A percentile compares a stretch with the other conserved stretches of the same genome.
These are phyloP conservation scores for Cephus sareptanus DNA, from an alignment of 2,888 invertebrate genomes.

Conservation along the genomic window DNA sequence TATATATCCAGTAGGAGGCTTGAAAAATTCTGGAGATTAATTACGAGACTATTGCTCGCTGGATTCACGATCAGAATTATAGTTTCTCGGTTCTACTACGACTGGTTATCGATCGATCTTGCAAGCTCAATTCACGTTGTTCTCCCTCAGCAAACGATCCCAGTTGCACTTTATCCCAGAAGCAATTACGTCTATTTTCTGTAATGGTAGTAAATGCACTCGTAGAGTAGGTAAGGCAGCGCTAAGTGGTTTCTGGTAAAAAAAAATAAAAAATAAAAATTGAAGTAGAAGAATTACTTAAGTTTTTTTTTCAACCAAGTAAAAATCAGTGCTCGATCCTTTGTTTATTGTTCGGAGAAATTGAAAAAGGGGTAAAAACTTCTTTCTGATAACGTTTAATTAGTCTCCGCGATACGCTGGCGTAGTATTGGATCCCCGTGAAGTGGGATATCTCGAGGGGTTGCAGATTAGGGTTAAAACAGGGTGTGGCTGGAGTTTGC, in stretches of 20 bases:
- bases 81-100: neutral
- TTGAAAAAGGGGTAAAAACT: neutral
- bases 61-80: neutral
- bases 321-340: neutral
- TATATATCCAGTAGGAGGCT: conserved; percentile 2
- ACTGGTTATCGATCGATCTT: conserved; percentile 10
- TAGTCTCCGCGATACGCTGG: neutral
- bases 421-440: neutral
- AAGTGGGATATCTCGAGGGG: neutral
- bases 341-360: neutral
- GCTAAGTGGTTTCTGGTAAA: neutral
- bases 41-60: conserved; percentile 24
- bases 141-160: neutral
- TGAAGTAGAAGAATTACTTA: neutral
- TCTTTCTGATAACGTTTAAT: neutral
- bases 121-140: conserved; percentile 2
- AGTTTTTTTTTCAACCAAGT: neutral
- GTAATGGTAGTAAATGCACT: neutral
- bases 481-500: neutral
- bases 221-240: neutral
- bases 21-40: conserved; percentile 28
- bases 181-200: neutral
- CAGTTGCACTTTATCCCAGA: neutral
- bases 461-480: neutral
- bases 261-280: neutral